Evolutionary conservation across 2,888 invertebrate genomes (phyloP), one percentile per base, ranked within the genome.

Genomic region (Harpalus rufipes): DNA sequence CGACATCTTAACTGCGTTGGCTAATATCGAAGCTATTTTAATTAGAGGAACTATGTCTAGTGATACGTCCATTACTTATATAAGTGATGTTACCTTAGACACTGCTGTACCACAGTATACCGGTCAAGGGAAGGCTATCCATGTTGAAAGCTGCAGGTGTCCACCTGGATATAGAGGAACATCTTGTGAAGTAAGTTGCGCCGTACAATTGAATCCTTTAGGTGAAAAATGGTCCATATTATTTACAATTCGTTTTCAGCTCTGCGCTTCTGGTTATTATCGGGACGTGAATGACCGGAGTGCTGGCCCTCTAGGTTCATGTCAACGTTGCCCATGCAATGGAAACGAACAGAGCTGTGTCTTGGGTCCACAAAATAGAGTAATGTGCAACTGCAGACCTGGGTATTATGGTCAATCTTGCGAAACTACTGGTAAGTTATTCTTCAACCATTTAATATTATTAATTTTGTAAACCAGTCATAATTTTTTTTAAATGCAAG

Each of bases 51-150:
- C 97, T 0, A 93, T 94, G 68, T 93, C 94, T 0, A 92, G 93
- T 79, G 93, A 96, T 86, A 94, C 94, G 85, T 92, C 93, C 0
- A 93, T 94, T 0, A 91, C 93, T 0, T 94, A 94, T 76, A 94
- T 99, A 65, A 95, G 96, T 85, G 97, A 98, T 89, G 95, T 99
- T 0, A 94, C 95, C 21, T 93, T 99, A 90, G 98, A 98, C 87
- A 96, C 96, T 1, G 97, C 97, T 0, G 94, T 95, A 0, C 93
- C 94, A 58, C 93, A 93, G 74, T 92, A 93, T 68, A 93, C 94
- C 44, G 93, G 92, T 0, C 93, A 92, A 87, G 93, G 92, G 7
- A 92, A 92, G 61, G 97, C 97, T 0, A 93, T 92, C 3, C 95
- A 94, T 84, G 95, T 99, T 76, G 99, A 99, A 92, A 94, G 93